Base-by-base conservation (phyloP, 2,888 invertebrate genomes). In the Oligia fasciuncula region DNA sequence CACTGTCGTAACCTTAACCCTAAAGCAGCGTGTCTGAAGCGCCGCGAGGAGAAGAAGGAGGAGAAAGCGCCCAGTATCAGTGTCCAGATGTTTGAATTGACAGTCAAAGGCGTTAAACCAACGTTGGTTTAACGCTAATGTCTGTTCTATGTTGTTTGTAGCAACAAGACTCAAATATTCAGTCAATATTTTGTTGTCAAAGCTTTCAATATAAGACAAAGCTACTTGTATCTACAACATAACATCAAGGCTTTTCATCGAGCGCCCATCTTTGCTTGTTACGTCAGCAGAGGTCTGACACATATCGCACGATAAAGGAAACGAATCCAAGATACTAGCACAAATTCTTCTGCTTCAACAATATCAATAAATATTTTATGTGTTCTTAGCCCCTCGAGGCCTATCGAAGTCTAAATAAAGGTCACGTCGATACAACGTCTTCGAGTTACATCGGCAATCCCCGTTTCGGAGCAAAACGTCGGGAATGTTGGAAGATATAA, bases 1-100 rank as follows among this genome's bases (percentile, higher is more conserved):
- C n/a, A n/a, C 13, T 49, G 49, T 49, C 98, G 99, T 88, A 99
- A 99, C 96, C 97, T 99, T 89, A 99, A 99, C 97, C 99, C 99
- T 14, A 99, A 99, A 96, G 99, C 99, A 89, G 99, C 99, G 88
- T 99, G 99, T 95, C 96, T 99, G 91, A 99, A 99, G 95, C 97
- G 99, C 91, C 98, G 99, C 92, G 99, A 99, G 92, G 99, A 99
- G 92, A 99, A 99, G 94, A 99, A 99, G 93, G 98, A 99, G 74
- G 99, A 99, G 95, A 99, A 99, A 95, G 98, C 98, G 84, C 98
- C 98, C 79, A 97, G 35, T n/a, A 29, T 63, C 51, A 9, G 29
- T 62, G 13, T 14, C 14, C 51, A 65, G 69, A 73, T 83, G 68
- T 65, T 78, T 63, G 17, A 23, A 81, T 70, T 19, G 23, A 76